These are phyloP conservation scores for Leptosomus discolor DNA, from an alignment of 2,113 vertebrate genomes.

Conservation along the genomic window DNA sequence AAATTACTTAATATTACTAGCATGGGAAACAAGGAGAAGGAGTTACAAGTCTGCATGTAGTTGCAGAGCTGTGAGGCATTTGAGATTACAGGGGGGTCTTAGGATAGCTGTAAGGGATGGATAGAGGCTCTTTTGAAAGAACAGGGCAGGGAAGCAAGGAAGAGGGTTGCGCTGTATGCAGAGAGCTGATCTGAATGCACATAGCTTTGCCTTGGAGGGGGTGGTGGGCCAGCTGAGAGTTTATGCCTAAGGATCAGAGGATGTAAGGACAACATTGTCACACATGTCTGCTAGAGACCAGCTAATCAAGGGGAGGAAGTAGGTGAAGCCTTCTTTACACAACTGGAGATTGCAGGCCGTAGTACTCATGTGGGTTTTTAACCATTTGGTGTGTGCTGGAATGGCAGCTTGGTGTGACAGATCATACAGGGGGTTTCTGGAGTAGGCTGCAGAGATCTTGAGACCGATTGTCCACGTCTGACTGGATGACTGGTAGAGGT, in stretches of 20 bases:
- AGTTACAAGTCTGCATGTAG: not conserved
- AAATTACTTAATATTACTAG: not conserved
- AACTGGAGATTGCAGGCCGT: not conserved
- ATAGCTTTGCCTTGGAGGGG: not conserved
- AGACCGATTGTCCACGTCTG: no score
- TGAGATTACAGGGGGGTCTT: rapidly evolving
- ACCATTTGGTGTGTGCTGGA: not conserved
- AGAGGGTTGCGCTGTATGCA: rapidly evolving
- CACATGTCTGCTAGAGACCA: not conserved
- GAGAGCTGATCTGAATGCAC: rapidly evolving
- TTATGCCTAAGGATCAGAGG: not conserved
- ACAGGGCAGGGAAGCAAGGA: not conserved
- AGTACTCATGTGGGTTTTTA: not conserved
- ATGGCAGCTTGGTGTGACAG: not conserved
- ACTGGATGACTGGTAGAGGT: not conserved
- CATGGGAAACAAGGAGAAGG: not conserved
- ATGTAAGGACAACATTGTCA: not conserved
- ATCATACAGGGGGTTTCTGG: rapidly evolving
- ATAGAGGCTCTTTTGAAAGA: not conserved
- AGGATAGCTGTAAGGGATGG: not conserved
- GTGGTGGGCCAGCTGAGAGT: not conserved
- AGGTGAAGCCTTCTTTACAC: not conserved
- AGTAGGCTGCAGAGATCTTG: not conserved
- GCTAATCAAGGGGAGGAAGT: not conserved
- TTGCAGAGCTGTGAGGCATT: not conserved